These are phyloP conservation scores for Caenorhabditis sp. DNA, from an alignment of 2,888 invertebrate genomes.

Conservation along the genomic window DNA sequence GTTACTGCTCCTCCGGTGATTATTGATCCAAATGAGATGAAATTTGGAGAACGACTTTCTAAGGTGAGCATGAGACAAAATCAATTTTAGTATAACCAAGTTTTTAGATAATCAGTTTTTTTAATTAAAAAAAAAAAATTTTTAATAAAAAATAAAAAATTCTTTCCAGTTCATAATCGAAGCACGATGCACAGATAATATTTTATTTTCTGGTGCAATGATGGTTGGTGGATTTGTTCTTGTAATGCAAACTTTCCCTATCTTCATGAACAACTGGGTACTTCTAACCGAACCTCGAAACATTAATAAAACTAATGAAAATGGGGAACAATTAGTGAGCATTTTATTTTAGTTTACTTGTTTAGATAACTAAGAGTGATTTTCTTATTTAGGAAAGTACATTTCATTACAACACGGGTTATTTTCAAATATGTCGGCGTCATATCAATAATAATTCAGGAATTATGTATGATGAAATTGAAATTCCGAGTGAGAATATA, in stretches of 20 bases:
- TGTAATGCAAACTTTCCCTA: slow-evolving; percentile 53
- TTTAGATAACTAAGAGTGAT: neutral
- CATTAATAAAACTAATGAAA: slow-evolving; percentile 66
- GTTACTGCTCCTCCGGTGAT: slow-evolving; percentile 7
- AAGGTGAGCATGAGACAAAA: slow-evolving; percentile 23
- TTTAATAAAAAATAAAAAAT: no score
- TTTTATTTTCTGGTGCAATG: slow-evolving; percentile 49
- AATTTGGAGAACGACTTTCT: slow-evolving; percentile 30
- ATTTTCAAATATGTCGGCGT: slow-evolving; percentile 67
- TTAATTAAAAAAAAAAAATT: no score
- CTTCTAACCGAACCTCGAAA: slow-evolving; percentile 65
- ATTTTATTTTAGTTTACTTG: neutral
- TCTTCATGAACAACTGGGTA: slow-evolving; percentile 66
- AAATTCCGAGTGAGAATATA: slow-evolving; percentile 51
- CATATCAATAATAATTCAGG: slow-evolving; percentile 48
- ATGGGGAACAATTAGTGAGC: slow-evolving; percentile 62
- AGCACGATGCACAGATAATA: slow-evolving; percentile 60
- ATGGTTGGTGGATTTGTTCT: slow-evolving; percentile 47
- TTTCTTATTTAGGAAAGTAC: slow-evolving; percentile 56
- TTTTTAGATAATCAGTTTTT: no score
- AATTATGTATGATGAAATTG: slow-evolving; percentile 45
- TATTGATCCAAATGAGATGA: slow-evolving; percentile 22
- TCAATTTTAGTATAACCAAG: no score
- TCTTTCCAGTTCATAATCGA: slow-evolving; percentile 50
- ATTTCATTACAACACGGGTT: slow-evolving; percentile 67